phyloP scores from a whole-genome alignment of 2,797 vertebrate genomes.

The Bufotes viridis region DNA sequence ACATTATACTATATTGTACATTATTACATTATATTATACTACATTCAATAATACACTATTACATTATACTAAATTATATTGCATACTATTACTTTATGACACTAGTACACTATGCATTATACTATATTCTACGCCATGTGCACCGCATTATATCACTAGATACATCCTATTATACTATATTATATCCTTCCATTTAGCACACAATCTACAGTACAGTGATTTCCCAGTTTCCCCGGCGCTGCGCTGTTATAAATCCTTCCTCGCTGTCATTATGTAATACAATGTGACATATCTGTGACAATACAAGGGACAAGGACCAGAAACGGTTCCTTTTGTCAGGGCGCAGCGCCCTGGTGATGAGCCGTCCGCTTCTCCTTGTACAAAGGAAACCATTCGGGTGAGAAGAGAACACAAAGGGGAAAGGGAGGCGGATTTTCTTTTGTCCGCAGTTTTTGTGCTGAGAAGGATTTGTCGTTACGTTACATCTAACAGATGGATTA shows the following conservation, averaged over 20 bases:
- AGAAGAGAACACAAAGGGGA: background rate
- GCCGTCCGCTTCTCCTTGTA: background rate
- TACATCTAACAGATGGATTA: slow-evolving; percentile 20
- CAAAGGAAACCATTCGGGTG: slow-evolving; percentile 7
- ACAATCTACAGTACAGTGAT: background rate
- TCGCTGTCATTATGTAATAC: background rate
- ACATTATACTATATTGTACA: no score
- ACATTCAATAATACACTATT: no score
- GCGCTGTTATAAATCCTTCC: background rate
- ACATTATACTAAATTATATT: no score
- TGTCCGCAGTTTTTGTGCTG: slow-evolving; percentile 8
- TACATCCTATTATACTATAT: no score
- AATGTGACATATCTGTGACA: slow-evolving; percentile 30
- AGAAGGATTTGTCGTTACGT: slow-evolving; percentile 8
- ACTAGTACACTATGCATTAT: no score
- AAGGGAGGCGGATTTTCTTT: background rate
- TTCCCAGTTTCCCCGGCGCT: background rate
- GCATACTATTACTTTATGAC: no score
- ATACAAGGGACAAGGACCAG: background rate
- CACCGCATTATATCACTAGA: no score
- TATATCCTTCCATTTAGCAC: no score
- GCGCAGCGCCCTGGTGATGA: background rate
- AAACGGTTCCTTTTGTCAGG: background rate
- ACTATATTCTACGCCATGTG: no score
- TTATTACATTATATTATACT: no score